Conservation (phyloP, 2,113 vertebrate species). For the Cynocephalus volans region DNA sequence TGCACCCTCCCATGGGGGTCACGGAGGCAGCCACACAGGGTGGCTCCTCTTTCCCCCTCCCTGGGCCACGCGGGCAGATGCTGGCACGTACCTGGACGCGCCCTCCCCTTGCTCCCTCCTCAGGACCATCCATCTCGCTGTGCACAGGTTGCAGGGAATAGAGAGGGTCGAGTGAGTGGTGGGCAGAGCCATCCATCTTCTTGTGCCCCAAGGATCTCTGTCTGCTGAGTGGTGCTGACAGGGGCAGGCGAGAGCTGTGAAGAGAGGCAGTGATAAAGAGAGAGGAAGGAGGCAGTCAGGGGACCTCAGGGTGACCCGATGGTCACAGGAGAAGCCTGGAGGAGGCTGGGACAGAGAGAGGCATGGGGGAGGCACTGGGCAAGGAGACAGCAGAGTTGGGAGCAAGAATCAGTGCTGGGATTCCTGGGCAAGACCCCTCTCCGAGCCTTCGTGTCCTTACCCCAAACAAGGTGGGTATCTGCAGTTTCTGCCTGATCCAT, state of each 20-base stretch:
- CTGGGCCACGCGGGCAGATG: background rate
- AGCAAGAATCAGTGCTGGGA: background rate
- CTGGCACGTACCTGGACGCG: too few species aligned
- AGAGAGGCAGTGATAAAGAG: background rate
- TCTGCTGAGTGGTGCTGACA: background rate
- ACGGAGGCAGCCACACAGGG: background rate
- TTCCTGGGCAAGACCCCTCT: too few species aligned
- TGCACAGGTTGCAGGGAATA: constrained; percentile 33
- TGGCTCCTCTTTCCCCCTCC: background rate
- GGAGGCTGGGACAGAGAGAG: background rate
- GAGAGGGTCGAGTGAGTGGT: constrained; percentile 59
- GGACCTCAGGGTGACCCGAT: too few species aligned
- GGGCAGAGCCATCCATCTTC: constrained; percentile 6
- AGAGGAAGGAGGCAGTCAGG: background rate
- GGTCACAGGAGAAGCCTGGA: background rate
- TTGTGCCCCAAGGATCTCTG: background rate
- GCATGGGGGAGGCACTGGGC: fast-evolving
- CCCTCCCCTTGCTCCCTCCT: background rate
- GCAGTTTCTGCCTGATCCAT: background rate
- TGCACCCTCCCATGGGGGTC: background rate
- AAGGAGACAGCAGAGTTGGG: background rate
- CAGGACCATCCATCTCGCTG: constrained; percentile 31
- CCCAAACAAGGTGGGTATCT: background rate
- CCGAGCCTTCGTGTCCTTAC: background rate
- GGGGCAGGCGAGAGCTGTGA: background rate